Conservation (phyloP, 2,113 vertebrate species). For the Myotis brandtii region DNA sequence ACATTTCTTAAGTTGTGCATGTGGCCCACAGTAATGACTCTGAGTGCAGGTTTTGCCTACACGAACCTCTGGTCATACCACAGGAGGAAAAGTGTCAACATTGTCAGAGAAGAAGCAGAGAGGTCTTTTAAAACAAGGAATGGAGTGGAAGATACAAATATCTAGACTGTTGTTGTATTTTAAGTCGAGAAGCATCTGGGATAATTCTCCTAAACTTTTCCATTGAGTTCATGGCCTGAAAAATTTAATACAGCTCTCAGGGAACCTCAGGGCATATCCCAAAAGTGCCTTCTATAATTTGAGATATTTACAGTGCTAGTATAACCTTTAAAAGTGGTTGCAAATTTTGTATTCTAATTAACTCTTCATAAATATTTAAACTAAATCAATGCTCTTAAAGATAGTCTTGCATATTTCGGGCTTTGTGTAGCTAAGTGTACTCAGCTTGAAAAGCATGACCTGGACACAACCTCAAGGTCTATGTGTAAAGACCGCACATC, state of each 20-base stretch:
- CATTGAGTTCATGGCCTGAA: background rate
- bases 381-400: slow-evolving; percentile 8
- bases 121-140: background rate
- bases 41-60: background rate
- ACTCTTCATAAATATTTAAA: background rate
- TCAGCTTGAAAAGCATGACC: background rate
- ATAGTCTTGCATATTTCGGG: background rate
- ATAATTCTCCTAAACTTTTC: slow-evolving; percentile 25
- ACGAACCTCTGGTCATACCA: background rate
- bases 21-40: background rate
- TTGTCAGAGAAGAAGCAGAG: background rate
- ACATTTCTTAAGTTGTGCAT: background rate
- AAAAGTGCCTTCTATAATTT: background rate
- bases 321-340: background rate
- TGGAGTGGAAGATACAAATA: background rate
- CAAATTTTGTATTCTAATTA: background rate
- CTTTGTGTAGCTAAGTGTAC: background rate
- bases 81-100: background rate
- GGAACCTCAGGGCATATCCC: background rate
- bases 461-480: background rate
- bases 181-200: background rate
- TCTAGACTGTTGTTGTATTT: background rate
- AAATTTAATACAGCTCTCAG: background rate
- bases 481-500: background rate
- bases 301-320: background rate